Base-by-base conservation (phyloP, 92 coral and sea anemone species). In the Paragorgia papillata region DNA sequence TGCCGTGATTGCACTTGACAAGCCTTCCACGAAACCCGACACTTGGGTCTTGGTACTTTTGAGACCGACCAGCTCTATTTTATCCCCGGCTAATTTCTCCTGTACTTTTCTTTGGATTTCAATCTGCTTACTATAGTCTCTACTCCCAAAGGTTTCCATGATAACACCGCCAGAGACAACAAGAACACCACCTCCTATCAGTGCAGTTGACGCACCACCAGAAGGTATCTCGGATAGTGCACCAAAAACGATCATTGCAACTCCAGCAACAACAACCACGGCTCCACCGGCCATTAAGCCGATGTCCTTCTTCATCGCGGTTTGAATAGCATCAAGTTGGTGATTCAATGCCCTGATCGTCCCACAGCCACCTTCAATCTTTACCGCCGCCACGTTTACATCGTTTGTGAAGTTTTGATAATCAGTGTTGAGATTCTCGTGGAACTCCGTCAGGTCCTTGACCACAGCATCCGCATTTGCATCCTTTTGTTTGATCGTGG, bases 201-300 rank as follows among this genome's bases (percentile, higher is more conserved):
- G 27, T 24, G 60, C 59, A 0, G 80, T 75, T 7, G 59, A 22
- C 2, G 57, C 80, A 40, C 80, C 80, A 41, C 60, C 55, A 9
- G 80, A 20, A 0, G 71, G 70, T 17, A 75, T 26, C 26, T 75
- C 80, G 3, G 80, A 21, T 17, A 75, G 8, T 27, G 20, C 68
- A 12, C 80, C 80, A 18, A 39, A 55, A n/a, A 75, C 46, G 17
- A 75, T 17, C 31, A 60, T 1, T 15, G 2, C 59, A 7, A 20
- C 7, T 0, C 80, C 80, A 17, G 4, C 17, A 0, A 12, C 58
- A 4, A 59, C 28, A 13, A 9, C 7, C 9, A 27, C 41, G 2
- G 70, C 80, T 44, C 84, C 61, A 65, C 86, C 80, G 2, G 70
- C 69, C 80, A 75, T 60, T 21, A 75, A 7, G 0, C 71, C 70